phyloP scores from a whole-genome alignment of 2,888 invertebrate genomes.

The Drosophila testacea region DNA sequence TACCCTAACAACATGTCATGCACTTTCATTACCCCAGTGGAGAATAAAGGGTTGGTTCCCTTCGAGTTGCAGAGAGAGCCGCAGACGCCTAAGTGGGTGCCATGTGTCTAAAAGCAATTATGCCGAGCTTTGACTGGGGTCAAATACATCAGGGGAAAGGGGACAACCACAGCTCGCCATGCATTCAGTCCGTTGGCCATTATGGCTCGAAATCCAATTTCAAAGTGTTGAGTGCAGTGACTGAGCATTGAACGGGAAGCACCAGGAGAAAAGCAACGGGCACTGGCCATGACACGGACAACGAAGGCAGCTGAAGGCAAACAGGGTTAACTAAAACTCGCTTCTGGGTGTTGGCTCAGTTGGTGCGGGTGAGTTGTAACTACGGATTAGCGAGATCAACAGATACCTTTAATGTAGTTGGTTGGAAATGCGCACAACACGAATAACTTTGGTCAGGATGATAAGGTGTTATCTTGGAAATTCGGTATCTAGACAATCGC shows the following conservation, averaged over 20 bases:
- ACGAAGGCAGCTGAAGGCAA: conserved; percentile 7
- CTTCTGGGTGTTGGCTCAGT: too few species aligned
- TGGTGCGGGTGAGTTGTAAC: conserved; percentile 10
- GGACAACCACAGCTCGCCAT: conserved; percentile 12
- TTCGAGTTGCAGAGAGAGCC: conserved; percentile 20
- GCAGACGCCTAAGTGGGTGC: conserved; percentile 44
- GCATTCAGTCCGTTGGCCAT: conserved; percentile 53
- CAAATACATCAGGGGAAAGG: background rate
- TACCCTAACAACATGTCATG: conserved; percentile 16
- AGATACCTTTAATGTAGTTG: background rate
- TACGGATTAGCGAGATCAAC: conserved; percentile 34
- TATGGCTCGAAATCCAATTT: conserved; percentile 71
- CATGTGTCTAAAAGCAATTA: conserved; percentile 70
- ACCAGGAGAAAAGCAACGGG: background rate
- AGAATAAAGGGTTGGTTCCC: conserved; percentile 12
- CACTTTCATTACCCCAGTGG: conserved; percentile 61
- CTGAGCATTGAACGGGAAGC: conserved; percentile 19
- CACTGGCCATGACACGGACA: conserved; percentile 19
- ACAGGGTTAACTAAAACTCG: conserved; percentile 7
- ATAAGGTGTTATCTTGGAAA: conserved; percentile 43
- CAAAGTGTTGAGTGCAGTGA: conserved; percentile 61
- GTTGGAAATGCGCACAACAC: conserved; percentile 1
- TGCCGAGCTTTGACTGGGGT: conserved; percentile 34
- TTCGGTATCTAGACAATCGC: conserved; percentile 2
- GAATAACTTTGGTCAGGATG: conserved; percentile 11